phyloP scores from a whole-genome alignment of 2,797 vertebrate genomes.

The Poliocrania exsul region DNA sequence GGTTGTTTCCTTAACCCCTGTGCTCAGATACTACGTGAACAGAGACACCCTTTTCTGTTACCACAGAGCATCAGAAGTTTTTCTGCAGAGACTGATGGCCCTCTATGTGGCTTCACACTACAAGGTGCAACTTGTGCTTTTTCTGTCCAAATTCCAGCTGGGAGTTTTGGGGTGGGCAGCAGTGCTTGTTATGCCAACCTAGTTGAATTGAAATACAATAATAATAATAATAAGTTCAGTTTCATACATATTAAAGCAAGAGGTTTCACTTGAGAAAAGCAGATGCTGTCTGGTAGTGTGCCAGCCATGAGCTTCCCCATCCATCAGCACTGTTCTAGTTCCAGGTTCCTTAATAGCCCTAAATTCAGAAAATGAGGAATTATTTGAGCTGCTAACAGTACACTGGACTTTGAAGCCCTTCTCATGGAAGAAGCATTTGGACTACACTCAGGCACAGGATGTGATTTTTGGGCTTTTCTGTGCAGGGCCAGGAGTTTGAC shows the following conservation, averaged over 20 bases:
- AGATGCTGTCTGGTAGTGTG: neutral
- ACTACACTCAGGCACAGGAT: neutral
- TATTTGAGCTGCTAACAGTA: neutral
- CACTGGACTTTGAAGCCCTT: neutral
- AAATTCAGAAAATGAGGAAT: neutral
- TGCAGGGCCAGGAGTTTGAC: neutral
- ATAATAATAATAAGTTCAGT: neutral
- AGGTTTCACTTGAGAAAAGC: neutral
- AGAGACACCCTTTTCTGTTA: constrained; percentile 98
- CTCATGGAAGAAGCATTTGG: neutral
- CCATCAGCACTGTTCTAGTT: neutral
- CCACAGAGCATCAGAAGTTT: constrained; percentile 94
- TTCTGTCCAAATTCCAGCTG: neutral
- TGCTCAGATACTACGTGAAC: constrained; percentile 92
- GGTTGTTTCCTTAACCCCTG: constrained; percentile 72
- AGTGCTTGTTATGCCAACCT: neutral
- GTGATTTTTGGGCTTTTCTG: neutral
- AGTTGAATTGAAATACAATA: neutral
- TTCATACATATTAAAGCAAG: neutral
- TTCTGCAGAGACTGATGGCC: constrained; percentile 94
- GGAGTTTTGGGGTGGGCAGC: neutral
- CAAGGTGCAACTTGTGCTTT: constrained; percentile 80
- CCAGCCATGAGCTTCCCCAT: neutral
- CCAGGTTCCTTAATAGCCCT: neutral
- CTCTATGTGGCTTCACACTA: constrained; percentile 98